phyloP scores from a whole-genome alignment of 2,797 vertebrate genomes.

The Esox masquinongy region DNA sequence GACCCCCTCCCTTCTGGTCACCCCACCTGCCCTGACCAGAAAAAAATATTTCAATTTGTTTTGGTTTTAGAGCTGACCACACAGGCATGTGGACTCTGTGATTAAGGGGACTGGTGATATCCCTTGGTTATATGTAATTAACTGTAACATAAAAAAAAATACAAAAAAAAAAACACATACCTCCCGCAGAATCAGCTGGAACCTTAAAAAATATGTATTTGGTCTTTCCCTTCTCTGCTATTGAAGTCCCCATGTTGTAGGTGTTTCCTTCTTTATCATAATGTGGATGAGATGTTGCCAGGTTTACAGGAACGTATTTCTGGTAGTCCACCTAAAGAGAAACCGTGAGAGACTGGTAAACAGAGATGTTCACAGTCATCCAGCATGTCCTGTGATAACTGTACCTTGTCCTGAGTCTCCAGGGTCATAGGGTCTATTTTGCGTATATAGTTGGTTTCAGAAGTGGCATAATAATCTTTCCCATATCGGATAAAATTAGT shows the following conservation, averaged over 20 bases:
- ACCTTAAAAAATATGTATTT: slow-evolving; percentile 92
- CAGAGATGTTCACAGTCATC: not conserved
- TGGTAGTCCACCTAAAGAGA: slow-evolving; percentile 86
- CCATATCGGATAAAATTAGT: slow-evolving; percentile 93
- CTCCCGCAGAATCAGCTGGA: slow-evolving; percentile 70
- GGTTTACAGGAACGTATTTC: slow-evolving; percentile 83
- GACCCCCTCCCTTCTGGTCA: too few relatives aligned
- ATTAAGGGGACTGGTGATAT: too few relatives aligned
- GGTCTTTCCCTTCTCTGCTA: slow-evolving; percentile 91
- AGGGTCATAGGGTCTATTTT: slow-evolving; percentile 88
- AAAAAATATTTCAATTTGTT: too few relatives aligned
- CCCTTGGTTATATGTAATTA: too few relatives aligned
- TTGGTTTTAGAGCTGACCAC: too few relatives aligned
- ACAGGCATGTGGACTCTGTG: too few relatives aligned
- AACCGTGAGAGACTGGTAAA: not conserved
- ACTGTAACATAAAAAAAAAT: too few relatives aligned
- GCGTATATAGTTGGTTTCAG: slow-evolving; percentile 93
- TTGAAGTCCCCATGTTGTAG: slow-evolving; percentile 91
- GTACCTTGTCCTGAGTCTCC: slow-evolving; percentile 92
- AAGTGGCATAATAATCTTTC: slow-evolving; percentile 85
- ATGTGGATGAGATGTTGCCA: slow-evolving; percentile 89
- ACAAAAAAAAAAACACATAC: not conserved
- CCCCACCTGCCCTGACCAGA: too few relatives aligned
- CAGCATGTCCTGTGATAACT: not conserved
- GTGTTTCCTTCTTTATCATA: slow-evolving; percentile 88